Conservation (phyloP, 2,113 vertebrate genomes). For the Eulemur macaco region DNA sequence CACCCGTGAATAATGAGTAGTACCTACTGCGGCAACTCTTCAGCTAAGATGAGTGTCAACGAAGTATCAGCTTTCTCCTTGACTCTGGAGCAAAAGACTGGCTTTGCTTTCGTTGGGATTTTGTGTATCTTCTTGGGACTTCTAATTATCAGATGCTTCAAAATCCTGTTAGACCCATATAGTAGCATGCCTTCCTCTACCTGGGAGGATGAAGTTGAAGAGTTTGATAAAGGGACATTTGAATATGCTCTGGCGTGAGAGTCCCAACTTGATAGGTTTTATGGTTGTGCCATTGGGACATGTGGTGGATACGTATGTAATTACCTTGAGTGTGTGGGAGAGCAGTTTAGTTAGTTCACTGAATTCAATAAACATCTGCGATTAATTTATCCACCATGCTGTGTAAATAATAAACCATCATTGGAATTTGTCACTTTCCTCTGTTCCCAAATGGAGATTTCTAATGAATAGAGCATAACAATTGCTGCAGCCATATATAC, state of each 20-base stretch:
- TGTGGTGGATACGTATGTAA: slow-evolving; percentile 62
- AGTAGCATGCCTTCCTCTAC: slow-evolving; percentile 98
- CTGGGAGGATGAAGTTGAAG: slow-evolving; percentile 96
- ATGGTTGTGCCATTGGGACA: slow-evolving; percentile 73
- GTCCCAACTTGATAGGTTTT: slow-evolving; percentile 63
- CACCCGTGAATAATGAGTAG: slow-evolving; percentile 91
- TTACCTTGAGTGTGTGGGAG: slow-evolving; percentile 56
- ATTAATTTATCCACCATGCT: slow-evolving; percentile 45
- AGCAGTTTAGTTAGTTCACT: slow-evolving; percentile 69
- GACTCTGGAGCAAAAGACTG: slow-evolving; percentile 97
- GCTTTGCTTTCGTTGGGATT: slow-evolving; percentile 96
- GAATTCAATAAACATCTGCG: slow-evolving; percentile 83
- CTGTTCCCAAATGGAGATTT: not conserved
- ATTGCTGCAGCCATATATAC: not conserved
- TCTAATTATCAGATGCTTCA: slow-evolving; percentile 96
- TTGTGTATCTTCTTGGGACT: slow-evolving; percentile 95
- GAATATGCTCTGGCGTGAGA: slow-evolving; percentile 96
- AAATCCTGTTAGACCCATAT: slow-evolving; percentile 96
- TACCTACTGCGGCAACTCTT: slow-evolving; percentile 92
- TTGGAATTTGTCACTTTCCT: not conserved
- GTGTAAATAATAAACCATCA: not conserved
- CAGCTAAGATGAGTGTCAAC: slow-evolving; percentile 92
- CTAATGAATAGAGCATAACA: not conserved
- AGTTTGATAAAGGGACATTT: slow-evolving; percentile 96
- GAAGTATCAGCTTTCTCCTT: slow-evolving; percentile 92